Evolutionary conservation across 2,888 invertebrate species (phyloP), one percentile per base, ranked within the genome.

Genomic region (Eugnorisma glareosa): DNA sequence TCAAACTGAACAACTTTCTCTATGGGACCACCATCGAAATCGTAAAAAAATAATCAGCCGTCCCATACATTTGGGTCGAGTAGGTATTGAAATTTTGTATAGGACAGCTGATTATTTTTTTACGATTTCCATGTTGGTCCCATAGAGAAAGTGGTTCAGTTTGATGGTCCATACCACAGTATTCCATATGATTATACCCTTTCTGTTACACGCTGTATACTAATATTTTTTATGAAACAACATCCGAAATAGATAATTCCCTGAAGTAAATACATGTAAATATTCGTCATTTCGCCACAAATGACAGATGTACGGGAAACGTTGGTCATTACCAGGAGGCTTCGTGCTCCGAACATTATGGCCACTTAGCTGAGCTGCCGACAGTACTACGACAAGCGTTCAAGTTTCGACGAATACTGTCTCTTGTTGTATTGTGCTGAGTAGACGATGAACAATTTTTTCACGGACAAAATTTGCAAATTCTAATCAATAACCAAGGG

Each of bases 351-450:
- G 77, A 68, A 77, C 77, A 78, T 86, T 75, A 86, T 73, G 67
- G 79, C 72, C 76, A 88, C 84, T 86, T 80, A 82, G 86, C 82
- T 84, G 79, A 81, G 82, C 79, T 66, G 82, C 59, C 81, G 77
- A 35, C 67, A 70, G 13, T 40, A 64, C 64, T 77, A 69, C 63
- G 77, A 73, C 75, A 67, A 54, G 75, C 80, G 74, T n/a, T 72
- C 76, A 59, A 64, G 66, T 69, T 51, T 75, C 72, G 59, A 28
- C 73, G 10, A 69, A 69, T 18, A 64, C 40, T 64, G 69, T 35
- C 37, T 71, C 43, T n/a, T 67, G 48, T 67, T 81, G 67, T 67
- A 43, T 63, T 75, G 64, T 3, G 21, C 5, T 61, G 21, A 21
- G 1, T 21, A 10, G 31, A 61, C 35, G 10, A 61, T 35, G 35